Evolutionary conservation across 2,113 vertebrate species (phyloP), one percentile per base, ranked within the genome.

Genomic region (Trichechus manatus): DNA sequence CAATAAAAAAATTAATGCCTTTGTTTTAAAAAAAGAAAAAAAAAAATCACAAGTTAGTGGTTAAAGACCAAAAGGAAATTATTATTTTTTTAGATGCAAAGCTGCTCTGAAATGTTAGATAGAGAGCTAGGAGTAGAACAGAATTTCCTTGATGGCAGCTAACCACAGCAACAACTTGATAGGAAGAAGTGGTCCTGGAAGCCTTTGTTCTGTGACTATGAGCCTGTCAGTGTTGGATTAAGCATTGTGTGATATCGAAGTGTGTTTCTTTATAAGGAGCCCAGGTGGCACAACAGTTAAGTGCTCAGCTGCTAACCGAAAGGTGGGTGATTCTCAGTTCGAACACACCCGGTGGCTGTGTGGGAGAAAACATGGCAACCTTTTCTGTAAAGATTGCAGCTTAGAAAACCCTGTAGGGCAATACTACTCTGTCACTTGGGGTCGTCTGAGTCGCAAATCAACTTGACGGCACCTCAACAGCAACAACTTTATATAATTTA

Each of bases 11-110:
- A 85, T 70, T n/a, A 75, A 68, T 93, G 13, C n/a, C 25, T 36
- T 74, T 87, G 29, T 80, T 36, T 36, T 66, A 36, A 78, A 78
- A 91, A 27, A 63, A 72, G 66, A 10, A 72, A 74, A 81, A 29
- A 25, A 95, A 64, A 3, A 20, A 66, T 53, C 13, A 29, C 17
- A 39, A 89, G 22, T 82, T 81, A 50, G 6, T 91, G 39, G 39
- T 85, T 90, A 66, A 95, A 93, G 63, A 50, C 39, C 47, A 56
- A 80, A 90, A 82, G 59, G 78, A 77, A 44, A 89, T 77, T 59
- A 59, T 44, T 47, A 5, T 44, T 44, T 80, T 36, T 75, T 82
- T 78, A 77, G 53, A 66, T 90, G 39, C 27, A 53, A 25, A 83
- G 66, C 44, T 56, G 80, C 50, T 84, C 63, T 64, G 42, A 44